Base-by-base conservation (phyloP, 1,140 invertebrate species). In the Drosophila burlai region DNA sequence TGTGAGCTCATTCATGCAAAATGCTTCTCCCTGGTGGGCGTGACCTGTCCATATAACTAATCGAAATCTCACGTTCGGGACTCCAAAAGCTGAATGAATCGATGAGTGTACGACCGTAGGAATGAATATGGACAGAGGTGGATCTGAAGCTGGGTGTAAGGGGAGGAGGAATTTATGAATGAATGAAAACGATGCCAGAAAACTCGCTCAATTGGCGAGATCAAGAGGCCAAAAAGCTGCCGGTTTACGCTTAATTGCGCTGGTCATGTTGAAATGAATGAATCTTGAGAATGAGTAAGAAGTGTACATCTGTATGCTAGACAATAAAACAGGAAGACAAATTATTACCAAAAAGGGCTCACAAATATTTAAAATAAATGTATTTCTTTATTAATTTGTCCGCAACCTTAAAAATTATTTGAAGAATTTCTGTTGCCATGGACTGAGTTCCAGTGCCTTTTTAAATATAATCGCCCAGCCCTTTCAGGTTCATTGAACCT, bases 221-320 rank as follows among this genome's bases (percentile, higher is more conserved):
- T 90, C 85, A 90, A 90, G 52, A 80, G 85, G 85, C 80, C 82
- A 89, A 80, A 84, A 81, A 85, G 84, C 74, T 65, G 47, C 55
- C 71, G 45, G 31, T 71, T 63, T 54, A 57, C 55, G 64, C 66
- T 73, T 61, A 84, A 89, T 87, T 87, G 84, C 60, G 84, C 71
- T 87, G 80, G 76, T 86, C 83, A 83, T 77, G 76, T 74, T 43
- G 31, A 24, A 49, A 10, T 62, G 74, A 78, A 82, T 78, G 67
- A 73, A 63, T 55, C 34, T 55, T 11, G 13, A 16, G 21, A 8
- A 24, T 55, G 52, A 16, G 7, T 10, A 38, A 24, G 34, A 55
- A 7, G 7, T 29, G 26, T 47, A 36, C 49, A 4, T 58, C 46
- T 50, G 50, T 52, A 18, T 7, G 18, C 16, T 10, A 43, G 15